Evolutionary conservation across 2,113 vertebrate species (phyloP).

Genomic region (Symphodus melops): DNA sequence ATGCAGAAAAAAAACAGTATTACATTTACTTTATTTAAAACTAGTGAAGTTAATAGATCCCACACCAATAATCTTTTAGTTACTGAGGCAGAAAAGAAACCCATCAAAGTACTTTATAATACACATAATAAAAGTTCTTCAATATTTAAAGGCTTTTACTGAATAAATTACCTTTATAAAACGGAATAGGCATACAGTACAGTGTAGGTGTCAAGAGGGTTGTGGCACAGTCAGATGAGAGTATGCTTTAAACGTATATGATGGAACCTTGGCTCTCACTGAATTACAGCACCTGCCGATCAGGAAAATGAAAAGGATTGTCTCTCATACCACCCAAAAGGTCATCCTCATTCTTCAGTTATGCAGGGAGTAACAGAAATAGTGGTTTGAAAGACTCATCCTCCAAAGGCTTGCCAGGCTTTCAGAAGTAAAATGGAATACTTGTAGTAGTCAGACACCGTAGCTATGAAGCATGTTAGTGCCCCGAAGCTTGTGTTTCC

Average conservation of each 20-base stretch:
- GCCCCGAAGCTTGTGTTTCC: conserved; percentile 9
- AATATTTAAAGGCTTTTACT: background rate
- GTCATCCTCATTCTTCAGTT: background rate
- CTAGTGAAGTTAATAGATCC: background rate
- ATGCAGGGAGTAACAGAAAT: background rate
- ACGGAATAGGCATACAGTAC: background rate
- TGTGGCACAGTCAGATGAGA: background rate
- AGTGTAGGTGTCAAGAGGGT: conserved; percentile 25
- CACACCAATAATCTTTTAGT: background rate
- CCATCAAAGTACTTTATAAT: background rate
- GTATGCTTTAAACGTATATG: background rate
- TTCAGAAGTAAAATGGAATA: background rate
- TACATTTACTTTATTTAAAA: background rate
- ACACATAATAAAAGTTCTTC: background rate
- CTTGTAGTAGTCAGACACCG: background rate
- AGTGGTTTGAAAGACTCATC: background rate
- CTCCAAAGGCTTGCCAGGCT: background rate
- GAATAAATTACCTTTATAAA: background rate
- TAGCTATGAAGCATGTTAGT: background rate
- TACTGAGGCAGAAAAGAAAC: background rate
- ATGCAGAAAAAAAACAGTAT: background rate
- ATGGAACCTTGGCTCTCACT: background rate
- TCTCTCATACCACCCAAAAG: background rate
- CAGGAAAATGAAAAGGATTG: conserved; percentile 22
- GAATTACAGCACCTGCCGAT: conserved; percentile 7